Evolutionary conservation across 2,888 invertebrate species (phyloP), one percentile per base, ranked within the genome.

Genomic region (Machimus atricapillus): DNA sequence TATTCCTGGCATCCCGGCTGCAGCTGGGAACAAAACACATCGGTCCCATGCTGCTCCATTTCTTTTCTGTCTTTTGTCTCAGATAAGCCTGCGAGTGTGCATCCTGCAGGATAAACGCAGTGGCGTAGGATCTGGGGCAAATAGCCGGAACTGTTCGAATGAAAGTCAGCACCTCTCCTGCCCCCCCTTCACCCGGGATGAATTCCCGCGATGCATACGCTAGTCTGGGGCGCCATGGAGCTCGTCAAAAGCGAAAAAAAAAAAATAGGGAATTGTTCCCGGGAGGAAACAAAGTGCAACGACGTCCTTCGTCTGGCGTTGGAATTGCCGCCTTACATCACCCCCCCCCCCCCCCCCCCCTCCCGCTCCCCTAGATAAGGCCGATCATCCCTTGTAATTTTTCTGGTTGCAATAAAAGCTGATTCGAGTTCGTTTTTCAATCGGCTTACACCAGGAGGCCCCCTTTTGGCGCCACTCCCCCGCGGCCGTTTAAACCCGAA

Each of bases 371-470:
- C 14, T 9, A 78, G 40, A 34, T 23, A 78, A 78, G 9, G 40
- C 40, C 14, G 19, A 78, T 78, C 78, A 40, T 78, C 40, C 78
- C 78, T 43, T 40, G 78, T 78, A 78, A 78, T 78, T 43, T 76
- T 43, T 78, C 78, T 40, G 78, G 78, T 78, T 78, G 40, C 78
- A 40, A 46, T 78, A 46, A 78, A 78, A 78, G 78, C 43, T 78
- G 37, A 78, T 37, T 78, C 46, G 78, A 40, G 78, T 78, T 78
- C 37, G 78, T 40, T 78, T 66, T 78, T 78, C 78, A 78, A 78
- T 78, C 78, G 78, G 40, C 78, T 78, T 78, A 40, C 40, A 40
- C 43, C 43, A 43, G 40, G 23, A 43, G 40, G 23, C 23, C 78
- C 37, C 76, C 23, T 23, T 43, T 37, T 40, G 23, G 6, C 8